Percentiles rank a stretch among this genome's conserved stretches.
phyloP scores from a whole-genome alignment of 2,888 invertebrate species.

The Crocallis elinguaria region DNA sequence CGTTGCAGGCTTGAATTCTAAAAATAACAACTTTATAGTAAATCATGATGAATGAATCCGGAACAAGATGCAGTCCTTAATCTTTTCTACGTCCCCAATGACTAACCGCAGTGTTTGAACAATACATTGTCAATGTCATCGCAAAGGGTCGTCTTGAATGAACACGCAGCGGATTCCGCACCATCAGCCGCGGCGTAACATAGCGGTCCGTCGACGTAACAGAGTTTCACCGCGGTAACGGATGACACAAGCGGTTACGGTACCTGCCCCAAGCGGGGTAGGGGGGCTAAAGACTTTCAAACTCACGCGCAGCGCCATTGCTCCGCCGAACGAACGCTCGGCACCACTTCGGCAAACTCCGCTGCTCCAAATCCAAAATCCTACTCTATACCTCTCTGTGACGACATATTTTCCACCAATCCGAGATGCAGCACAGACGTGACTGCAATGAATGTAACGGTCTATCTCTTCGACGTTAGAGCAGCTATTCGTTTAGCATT shows the following conservation, averaged over 20 bases:
- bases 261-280: constrained; percentile 52
- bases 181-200: constrained; percentile 60
- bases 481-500: constrained; percentile 52
- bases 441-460: constrained; percentile 31
- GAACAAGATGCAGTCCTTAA: neutral
- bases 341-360: constrained; percentile 53
- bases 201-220: constrained; percentile 74
- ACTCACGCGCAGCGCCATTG: constrained; percentile 68
- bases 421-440: constrained; percentile 26
- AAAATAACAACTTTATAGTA: neutral
- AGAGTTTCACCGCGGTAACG: constrained; percentile 78
- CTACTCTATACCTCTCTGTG: constrained; percentile 42
- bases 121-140: constrained; percentile 27
- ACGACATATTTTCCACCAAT: constrained; percentile 43
- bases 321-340: constrained; percentile 49
- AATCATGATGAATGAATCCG: neutral
- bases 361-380: constrained; percentile 44
- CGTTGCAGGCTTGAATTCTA: too few relatives aligned
- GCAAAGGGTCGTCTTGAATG: constrained; percentile 39
- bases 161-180: constrained; percentile 47
- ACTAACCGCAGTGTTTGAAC: constrained; percentile 9
- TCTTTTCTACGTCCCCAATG: neutral
- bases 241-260: constrained; percentile 83
- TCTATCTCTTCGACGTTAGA: constrained; percentile 40
- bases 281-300: constrained; percentile 67